phyloP scores from a whole-genome alignment of 2,888 invertebrate genomes.

The Acleris emargana region DNA sequence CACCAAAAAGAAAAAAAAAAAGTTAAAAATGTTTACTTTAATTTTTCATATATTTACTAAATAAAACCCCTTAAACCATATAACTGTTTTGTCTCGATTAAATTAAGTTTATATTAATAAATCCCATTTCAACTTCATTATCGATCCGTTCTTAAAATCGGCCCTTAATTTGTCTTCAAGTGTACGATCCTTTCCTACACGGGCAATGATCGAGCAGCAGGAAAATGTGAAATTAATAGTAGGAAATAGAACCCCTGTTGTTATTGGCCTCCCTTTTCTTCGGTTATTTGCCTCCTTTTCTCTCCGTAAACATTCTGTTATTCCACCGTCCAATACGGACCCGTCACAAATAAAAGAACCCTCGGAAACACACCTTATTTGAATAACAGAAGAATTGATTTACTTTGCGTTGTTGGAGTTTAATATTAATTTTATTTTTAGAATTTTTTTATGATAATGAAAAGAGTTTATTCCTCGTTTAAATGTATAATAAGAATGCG shows the following conservation, averaged over 20 bases:
- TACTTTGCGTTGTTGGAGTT: neutral
- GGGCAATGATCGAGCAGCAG: slow-evolving; percentile 8
- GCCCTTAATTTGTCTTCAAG: slow-evolving; percentile 6
- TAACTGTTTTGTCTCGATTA: too few relatives aligned
- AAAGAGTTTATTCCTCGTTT: too few relatives aligned
- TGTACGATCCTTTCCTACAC: neutral
- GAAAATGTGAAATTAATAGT: slow-evolving; percentile 28
- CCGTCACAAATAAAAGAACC: too few relatives aligned
- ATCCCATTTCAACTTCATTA: neutral
- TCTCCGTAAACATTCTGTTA: neutral
- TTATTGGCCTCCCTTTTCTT: slow-evolving; percentile 1
- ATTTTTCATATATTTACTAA: too few relatives aligned
- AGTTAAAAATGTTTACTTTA: too few relatives aligned
- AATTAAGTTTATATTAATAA: too few relatives aligned
- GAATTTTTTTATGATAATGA: neutral
- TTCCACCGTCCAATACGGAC: too few relatives aligned
- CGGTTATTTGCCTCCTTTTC: neutral
- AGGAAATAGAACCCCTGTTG: slow-evolving; percentile 10
- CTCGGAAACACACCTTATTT: neutral
- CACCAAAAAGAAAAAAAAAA: too few relatives aligned
- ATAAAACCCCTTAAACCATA: too few relatives aligned
- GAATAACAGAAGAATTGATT: neutral
- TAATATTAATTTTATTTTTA: neutral
- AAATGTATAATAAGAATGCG: too few relatives aligned
- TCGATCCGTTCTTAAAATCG: neutral